Conservation (phyloP, 1,140 invertebrate species). For the Aphelenchoides avenae region DNA sequence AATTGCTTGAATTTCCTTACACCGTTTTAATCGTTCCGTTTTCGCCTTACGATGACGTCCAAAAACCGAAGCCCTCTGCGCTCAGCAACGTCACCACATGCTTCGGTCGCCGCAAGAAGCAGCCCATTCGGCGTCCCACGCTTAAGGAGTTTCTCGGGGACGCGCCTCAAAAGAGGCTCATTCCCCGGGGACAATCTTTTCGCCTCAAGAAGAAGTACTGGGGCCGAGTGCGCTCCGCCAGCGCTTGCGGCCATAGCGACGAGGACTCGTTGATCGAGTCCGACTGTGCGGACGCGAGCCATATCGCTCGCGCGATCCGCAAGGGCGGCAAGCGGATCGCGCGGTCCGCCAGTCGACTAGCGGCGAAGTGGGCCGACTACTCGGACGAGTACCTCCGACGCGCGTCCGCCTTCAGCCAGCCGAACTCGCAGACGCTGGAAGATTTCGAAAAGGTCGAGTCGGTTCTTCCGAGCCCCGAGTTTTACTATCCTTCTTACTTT, state of each 20-base stretch:
- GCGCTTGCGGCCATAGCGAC: conserved; percentile 2
- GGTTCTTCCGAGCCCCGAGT: neutral
- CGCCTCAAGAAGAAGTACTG: conserved; percentile 47
- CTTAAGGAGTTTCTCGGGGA: conserved; percentile 13
- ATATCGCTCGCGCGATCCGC: conserved; percentile 1
- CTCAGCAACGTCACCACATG: conserved; percentile 24
- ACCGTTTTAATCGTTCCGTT: conserved; percentile 10
- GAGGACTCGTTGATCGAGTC: conserved; percentile 1
- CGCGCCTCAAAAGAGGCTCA: neutral
- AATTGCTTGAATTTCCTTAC: conserved; percentile 2
- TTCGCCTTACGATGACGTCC: conserved; percentile 20
- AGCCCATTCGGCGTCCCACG: conserved; percentile 3
- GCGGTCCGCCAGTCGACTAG: neutral
- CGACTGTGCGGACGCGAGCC: neutral
- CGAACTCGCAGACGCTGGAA: conserved; percentile 34
- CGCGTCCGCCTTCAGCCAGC: conserved; percentile 38
- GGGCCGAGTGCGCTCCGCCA: conserved; percentile 39
- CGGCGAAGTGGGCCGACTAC: neutral
- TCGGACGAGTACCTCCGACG: no score
- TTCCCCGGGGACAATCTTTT: conserved; percentile 24
- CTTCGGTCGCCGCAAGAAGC: conserved; percentile 16
- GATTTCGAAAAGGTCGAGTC: conserved; percentile 39
- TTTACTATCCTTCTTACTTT: conserved; percentile 7
- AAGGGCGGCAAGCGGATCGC: conserved; percentile 1
- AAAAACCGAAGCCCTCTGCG: conserved; percentile 19